A percentile compares a stretch with the other conserved stretches of the same genome.
Evolutionary conservation across 2,797 vertebrate species (phyloP).

Genomic region (Cossypha heuglini): DNA sequence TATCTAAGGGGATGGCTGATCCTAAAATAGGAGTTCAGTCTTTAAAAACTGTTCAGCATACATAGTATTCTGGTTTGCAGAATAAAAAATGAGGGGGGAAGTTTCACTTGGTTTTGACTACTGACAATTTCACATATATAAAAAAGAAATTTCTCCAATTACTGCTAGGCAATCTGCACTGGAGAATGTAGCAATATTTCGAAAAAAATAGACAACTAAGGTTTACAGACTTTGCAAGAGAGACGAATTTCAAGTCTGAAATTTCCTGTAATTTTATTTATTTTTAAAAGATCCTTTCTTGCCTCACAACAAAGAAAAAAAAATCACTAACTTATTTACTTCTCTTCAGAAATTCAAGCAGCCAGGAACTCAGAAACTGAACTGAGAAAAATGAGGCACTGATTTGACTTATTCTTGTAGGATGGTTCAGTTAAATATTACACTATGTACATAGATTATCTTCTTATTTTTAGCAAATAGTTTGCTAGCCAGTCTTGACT

Average conservation of each 20-base stretch:
- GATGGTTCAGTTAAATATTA: not conserved
- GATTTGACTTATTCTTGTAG: not conserved
- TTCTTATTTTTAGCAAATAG: not conserved
- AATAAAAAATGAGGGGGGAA: not conserved
- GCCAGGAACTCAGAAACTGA: not conserved
- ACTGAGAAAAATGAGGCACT: not conserved
- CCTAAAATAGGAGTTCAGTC: not conserved
- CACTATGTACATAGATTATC: not conserved
- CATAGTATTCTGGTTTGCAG: not conserved
- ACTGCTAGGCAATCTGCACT: not conserved
- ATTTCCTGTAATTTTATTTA: not conserved
- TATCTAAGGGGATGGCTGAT: not conserved
- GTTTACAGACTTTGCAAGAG: not conserved
- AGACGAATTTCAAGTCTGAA: not conserved
- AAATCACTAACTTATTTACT: not conserved
- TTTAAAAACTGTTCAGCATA: not conserved
- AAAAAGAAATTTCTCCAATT: not conserved
- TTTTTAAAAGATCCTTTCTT: not conserved
- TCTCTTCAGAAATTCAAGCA: not conserved
- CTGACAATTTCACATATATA: not conserved
- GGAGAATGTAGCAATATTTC: not conserved
- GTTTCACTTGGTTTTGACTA: not conserved
- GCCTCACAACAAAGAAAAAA: not conserved
- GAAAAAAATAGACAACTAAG: not conserved
- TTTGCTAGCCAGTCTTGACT: not conserved